A percentile compares a stretch with the other conserved stretches of the same genome.
phyloP scores from a whole-genome alignment of 2,888 invertebrate species.

The Argynnis bischoffii region DNA sequence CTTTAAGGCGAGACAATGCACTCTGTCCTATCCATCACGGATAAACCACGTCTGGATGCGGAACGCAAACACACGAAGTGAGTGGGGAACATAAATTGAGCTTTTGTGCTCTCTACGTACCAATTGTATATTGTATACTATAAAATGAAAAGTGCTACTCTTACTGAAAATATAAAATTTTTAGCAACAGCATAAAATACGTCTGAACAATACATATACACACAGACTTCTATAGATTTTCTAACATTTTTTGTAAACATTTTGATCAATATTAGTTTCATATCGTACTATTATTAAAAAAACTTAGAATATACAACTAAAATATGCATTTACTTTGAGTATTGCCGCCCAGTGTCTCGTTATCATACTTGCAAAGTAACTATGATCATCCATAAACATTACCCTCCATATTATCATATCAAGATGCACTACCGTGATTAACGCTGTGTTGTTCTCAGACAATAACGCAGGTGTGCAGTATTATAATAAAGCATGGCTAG shows the following conservation, averaged over 20 bases:
- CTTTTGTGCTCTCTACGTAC: slow-evolving; percentile 46
- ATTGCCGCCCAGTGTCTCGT: background rate
- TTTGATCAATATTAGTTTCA: too few relatives aligned
- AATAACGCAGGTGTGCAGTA: slow-evolving; percentile 5
- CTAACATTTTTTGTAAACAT: too few relatives aligned
- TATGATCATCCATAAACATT: background rate
- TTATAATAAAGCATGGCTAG: slow-evolving; percentile 10
- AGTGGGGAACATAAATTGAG: slow-evolving; percentile 50
- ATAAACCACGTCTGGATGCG: slow-evolving; percentile 53
- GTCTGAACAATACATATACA: too few relatives aligned
- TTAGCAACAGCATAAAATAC: background rate
- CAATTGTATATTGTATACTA: slow-evolving; percentile 13
- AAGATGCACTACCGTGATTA: slow-evolving; percentile 10
- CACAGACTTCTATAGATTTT: too few relatives aligned
- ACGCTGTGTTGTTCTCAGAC: slow-evolving; percentile 2
- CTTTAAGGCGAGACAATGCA: slow-evolving; percentile 55
- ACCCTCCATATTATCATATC: slow-evolving; percentile 11
- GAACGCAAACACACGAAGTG: slow-evolving; percentile 51
- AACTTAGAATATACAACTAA: background rate
- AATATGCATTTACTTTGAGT: background rate
- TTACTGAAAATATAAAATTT: background rate
- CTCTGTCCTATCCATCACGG: slow-evolving; percentile 58
- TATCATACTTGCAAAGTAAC: background rate
- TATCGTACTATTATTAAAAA: too few relatives aligned
- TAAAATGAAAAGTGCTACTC: slow-evolving; percentile 18